Evolutionary conservation across 2,797 vertebrate species (phyloP).

Genomic region (Channa striata): DNA sequence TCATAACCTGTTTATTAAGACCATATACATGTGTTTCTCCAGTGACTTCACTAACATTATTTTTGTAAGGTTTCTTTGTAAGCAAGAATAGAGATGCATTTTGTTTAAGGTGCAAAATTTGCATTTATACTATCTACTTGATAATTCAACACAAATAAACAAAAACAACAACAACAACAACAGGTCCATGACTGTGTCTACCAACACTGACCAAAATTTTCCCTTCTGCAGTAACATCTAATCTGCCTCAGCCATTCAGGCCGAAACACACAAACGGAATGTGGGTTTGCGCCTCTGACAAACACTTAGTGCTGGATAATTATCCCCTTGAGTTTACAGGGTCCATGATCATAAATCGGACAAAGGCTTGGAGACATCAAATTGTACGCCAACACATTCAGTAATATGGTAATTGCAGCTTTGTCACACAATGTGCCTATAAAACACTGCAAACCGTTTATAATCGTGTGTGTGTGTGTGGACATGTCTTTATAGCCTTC

Average conservation of each 20-base stretch:
- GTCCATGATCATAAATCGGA: slow-evolving; percentile 19
- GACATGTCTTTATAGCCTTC: too few species aligned
- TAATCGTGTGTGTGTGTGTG: too few species aligned
- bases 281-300: background rate
- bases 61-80: too few species aligned
- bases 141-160: background rate
- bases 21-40: too few species aligned
- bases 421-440: background rate
- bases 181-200: background rate
- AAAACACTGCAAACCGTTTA: too few species aligned
- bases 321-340: background rate
- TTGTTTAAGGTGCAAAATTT: background rate
- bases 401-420: background rate
- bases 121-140: background rate
- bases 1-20: too few species aligned
- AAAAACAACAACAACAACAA: background rate
- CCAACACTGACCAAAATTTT: background rate
- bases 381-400: background rate
- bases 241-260: background rate
- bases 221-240: background rate
- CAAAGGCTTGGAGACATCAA: background rate
- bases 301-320: background rate
- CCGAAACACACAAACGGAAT: slow-evolving; percentile 8
- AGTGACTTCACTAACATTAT: too few species aligned
- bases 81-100: background rate